phyloP scores from a whole-genome alignment of 2,888 invertebrate genomes.

The Tetramorium bicarinatum region DNA sequence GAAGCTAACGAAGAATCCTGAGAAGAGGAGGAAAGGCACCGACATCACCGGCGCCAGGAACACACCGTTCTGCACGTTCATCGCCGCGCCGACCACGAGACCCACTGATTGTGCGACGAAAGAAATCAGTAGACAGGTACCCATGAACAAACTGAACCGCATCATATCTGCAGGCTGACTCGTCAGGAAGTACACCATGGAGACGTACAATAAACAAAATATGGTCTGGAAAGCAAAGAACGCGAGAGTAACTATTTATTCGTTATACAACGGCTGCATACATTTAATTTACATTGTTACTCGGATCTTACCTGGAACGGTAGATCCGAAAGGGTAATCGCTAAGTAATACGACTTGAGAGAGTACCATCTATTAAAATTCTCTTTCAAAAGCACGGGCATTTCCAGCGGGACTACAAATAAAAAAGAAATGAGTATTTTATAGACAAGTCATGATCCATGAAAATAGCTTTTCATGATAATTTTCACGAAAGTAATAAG shows the following conservation, averaged over 20 bases:
- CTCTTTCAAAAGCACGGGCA: slow-evolving; percentile 97
- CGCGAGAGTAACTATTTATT: not conserved
- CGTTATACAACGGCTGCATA: not conserved
- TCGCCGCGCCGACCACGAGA: slow-evolving; percentile 97
- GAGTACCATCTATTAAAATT: slow-evolving; percentile 99
- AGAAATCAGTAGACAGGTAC: slow-evolving; percentile 95
- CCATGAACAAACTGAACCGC: slow-evolving; percentile 95
- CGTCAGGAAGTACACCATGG: slow-evolving; percentile 97
- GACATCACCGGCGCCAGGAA: slow-evolving; percentile 99
- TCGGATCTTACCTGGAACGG: slow-evolving; percentile 95
- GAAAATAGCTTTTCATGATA: not conserved
- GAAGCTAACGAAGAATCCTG: slow-evolving; percentile 98
- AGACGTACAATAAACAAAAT: slow-evolving; percentile 96
- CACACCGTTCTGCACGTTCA: slow-evolving; percentile 98
- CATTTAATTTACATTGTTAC: not conserved
- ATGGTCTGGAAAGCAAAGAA: slow-evolving; percentile 90
- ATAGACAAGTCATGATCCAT: not conserved
- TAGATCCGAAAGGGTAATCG: slow-evolving; percentile 98
- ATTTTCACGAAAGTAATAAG: not conserved
- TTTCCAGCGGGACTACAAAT: slow-evolving; percentile 95
- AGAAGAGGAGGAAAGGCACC: slow-evolving; percentile 97
- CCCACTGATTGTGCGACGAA: slow-evolving; percentile 98
- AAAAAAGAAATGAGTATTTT: slow-evolving; percentile 3
- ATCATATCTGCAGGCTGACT: slow-evolving; percentile 95
- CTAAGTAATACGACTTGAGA: slow-evolving; percentile 96